A percentile compares a stretch with the other conserved stretches of the same genome.
Conservation (phyloP, 1,140 invertebrate species). For the Cotesia typhae region DNA sequence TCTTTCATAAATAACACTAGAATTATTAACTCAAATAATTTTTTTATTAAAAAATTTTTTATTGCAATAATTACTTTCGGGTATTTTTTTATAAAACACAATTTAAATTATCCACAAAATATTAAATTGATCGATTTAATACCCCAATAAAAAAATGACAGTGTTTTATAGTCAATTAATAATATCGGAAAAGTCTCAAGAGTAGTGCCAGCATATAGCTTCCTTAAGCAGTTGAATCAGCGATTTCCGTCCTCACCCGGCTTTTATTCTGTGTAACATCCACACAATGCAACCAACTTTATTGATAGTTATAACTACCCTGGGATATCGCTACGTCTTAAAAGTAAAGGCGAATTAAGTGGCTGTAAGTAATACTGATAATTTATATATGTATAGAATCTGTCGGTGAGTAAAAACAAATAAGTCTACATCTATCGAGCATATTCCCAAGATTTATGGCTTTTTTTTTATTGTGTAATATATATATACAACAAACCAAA, state of each 20-base stretch:
- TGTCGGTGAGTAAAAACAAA: too few relatives aligned
- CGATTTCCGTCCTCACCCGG: slow-evolving; percentile 17
- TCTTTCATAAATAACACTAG: neutral
- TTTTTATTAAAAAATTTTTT: too few relatives aligned
- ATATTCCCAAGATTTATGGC: too few relatives aligned
- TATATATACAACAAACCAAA: too few relatives aligned
- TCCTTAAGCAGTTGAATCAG: slow-evolving; percentile 21
- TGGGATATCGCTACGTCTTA: neutral
- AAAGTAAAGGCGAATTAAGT: neutral
- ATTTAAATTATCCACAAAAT: too few relatives aligned
- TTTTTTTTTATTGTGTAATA: too few relatives aligned
- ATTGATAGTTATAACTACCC: slow-evolving; percentile 13
- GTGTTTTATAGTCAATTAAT: slow-evolving; percentile 21
- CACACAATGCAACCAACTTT: slow-evolving; percentile 28
- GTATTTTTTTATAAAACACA: too few relatives aligned
- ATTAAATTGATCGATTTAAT: neutral
- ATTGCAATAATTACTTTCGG: too few relatives aligned
- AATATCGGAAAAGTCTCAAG: neutral
- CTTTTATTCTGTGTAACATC: neutral
- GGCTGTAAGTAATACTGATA: too few relatives aligned
- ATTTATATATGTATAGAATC: too few relatives aligned
- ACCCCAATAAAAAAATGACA: neutral
- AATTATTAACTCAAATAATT: too few relatives aligned
- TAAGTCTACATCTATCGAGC: too few relatives aligned
- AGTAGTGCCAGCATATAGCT: neutral